phyloP scores from a whole-genome alignment of 2,113 vertebrate genomes.

The Arenaria interpres region DNA sequence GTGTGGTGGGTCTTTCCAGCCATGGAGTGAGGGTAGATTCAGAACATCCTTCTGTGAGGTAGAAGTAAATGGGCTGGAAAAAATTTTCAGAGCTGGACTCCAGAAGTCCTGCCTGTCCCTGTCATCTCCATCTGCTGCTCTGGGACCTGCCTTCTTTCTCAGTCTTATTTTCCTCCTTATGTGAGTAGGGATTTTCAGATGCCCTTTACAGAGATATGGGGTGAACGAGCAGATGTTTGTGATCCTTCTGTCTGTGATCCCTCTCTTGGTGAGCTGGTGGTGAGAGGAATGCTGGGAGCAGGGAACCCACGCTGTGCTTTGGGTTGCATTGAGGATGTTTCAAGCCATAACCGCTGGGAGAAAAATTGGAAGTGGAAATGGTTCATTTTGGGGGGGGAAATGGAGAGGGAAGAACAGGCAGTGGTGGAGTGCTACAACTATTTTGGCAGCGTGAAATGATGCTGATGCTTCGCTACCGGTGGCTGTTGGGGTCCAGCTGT shows the following conservation, averaged over 20 bases:
- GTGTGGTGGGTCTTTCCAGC: background rate
- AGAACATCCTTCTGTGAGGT: background rate
- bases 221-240: background rate
- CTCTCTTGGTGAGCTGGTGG: background rate
- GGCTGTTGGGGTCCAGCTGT: background rate
- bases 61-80: background rate
- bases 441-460: background rate
- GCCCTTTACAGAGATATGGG: background rate
- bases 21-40: background rate
- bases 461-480: background rate
- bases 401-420: background rate
- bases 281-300: background rate
- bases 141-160: background rate
- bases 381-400: background rate
- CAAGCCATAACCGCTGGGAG: background rate
- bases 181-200: background rate
- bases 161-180: background rate
- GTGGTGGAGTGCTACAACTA: fast-evolving
- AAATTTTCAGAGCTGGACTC: background rate
- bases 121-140: background rate
- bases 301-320: fast-evolving
- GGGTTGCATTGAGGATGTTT: background rate
- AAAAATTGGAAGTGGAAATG: background rate
- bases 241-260: background rate
- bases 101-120: background rate